Percentiles rank a stretch among this genome's conserved stretches.
Conservation (phyloP, 2,888 invertebrate species). For the Orgyia antiqua region DNA sequence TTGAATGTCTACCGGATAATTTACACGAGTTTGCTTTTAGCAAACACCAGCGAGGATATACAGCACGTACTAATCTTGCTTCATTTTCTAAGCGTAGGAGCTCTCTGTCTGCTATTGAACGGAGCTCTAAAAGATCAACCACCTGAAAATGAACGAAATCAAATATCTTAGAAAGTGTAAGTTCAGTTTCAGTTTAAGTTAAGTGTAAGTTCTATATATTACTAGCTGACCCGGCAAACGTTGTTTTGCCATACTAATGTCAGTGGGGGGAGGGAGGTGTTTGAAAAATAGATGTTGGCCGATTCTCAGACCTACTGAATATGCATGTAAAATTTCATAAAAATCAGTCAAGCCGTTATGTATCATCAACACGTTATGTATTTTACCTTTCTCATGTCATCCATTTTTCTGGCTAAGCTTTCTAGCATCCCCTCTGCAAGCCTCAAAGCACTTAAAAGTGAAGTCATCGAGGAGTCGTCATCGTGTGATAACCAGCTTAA, state of each 20-base stretch:
- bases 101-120: constrained; percentile 62
- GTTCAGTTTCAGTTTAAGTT: too few relatives aligned
- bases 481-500: constrained; percentile 43
- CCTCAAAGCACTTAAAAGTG: constrained; percentile 52
- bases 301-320: too few relatives aligned
- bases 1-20: constrained; percentile 45
- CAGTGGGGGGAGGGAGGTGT: too few relatives aligned
- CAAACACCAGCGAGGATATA: constrained; percentile 59
- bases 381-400: constrained; percentile 60
- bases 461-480: constrained; percentile 46
- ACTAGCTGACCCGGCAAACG: too few relatives aligned
- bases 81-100: constrained; percentile 51
- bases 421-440: constrained; percentile 67
- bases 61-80: constrained; percentile 38
- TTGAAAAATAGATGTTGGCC: too few relatives aligned
- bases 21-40: constrained; percentile 49
- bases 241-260: too few relatives aligned
- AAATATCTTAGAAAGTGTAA: too few relatives aligned
- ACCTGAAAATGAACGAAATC: too few relatives aligned
- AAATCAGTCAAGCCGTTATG: too few relatives aligned
- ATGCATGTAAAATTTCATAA: too few relatives aligned
- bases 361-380: too few relatives aligned
- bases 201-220: too few relatives aligned
- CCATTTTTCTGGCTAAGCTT: constrained; percentile 63
- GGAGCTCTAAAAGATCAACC: constrained; percentile 65